phyloP scores from a whole-genome alignment of 2,797 vertebrate genomes.

The Petrocephalus schoutedeni region DNA sequence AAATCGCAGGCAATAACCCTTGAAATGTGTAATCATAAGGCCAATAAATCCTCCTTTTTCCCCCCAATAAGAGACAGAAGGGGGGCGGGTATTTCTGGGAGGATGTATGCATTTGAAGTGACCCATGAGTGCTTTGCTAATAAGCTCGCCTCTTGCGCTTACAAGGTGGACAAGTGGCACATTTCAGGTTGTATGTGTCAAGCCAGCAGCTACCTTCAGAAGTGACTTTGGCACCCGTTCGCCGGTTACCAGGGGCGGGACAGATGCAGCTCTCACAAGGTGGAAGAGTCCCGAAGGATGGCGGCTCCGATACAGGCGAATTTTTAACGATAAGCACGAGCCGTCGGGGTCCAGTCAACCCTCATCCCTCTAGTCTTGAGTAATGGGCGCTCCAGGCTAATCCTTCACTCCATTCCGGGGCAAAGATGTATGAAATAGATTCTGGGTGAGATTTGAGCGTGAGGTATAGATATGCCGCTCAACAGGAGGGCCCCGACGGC shows the following conservation, averaged over 20 bases:
- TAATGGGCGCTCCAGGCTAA: constrained; percentile 27
- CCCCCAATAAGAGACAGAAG: constrained; percentile 44
- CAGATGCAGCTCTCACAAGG: background rate
- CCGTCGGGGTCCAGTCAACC: background rate
- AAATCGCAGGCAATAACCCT: constrained; percentile 49
- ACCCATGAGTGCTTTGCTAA: constrained; percentile 24
- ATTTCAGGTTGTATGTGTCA: background rate
- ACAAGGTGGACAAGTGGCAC: background rate
- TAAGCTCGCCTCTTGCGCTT: background rate
- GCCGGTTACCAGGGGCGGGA: background rate
- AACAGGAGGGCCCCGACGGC: no score
- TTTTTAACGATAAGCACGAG: background rate
- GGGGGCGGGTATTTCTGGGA: constrained; percentile 16
- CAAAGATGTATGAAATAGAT: constrained; percentile 7
- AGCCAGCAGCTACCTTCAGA: background rate
- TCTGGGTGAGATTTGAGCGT: constrained; percentile 8
- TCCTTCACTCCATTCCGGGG: constrained; percentile 12
- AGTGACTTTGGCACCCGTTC: no score
- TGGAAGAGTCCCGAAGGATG: background rate
- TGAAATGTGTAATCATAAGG: constrained; percentile 52
- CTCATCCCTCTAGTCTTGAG: background rate
- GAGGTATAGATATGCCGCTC: constrained; percentile 24
- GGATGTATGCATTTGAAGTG: constrained; percentile 29
- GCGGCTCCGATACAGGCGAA: background rate
- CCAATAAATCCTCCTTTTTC: constrained; percentile 18